A percentile compares a stretch with the other conserved stretches of the same genome.
These are phyloP conservation scores for Nerophis lumbriciformis DNA, from an alignment of 2,113 vertebrate genomes.

Conservation along the genomic window DNA sequence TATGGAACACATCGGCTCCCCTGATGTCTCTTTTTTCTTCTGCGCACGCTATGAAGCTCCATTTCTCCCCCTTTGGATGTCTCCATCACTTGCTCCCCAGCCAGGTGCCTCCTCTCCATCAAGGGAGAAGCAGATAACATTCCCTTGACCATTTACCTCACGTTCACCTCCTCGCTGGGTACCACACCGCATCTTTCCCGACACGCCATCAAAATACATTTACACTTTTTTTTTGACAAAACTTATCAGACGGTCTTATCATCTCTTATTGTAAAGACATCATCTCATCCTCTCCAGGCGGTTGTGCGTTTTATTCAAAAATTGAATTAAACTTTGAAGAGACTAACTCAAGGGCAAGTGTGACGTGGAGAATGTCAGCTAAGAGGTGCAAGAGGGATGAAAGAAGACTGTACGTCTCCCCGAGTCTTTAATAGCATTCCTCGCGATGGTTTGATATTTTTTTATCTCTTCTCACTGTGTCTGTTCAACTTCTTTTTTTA, in stretches of 20 bases:
- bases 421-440: slow-evolving; percentile 15
- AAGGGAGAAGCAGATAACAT: slow-evolving; percentile 49
- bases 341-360: slow-evolving; percentile 17
- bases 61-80: slow-evolving; percentile 40
- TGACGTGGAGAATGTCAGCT: slow-evolving; percentile 28
- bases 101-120: slow-evolving; percentile 60
- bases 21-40: slow-evolving; percentile 43
- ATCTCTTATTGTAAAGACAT: slow-evolving; percentile 18
- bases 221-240: slow-evolving; percentile 22
- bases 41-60: slow-evolving; percentile 39
- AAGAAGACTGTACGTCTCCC: slow-evolving; percentile 2
- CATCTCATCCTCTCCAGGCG: slow-evolving; percentile 5
- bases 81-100: slow-evolving; percentile 56
- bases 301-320: slow-evolving; percentile 8
- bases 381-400: slow-evolving; percentile 18
- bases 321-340: slow-evolving; percentile 27
- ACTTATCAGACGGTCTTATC: slow-evolving; percentile 27
- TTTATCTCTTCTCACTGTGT: slow-evolving; percentile 21
- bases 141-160: slow-evolving; percentile 46
- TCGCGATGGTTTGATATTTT: slow-evolving; percentile 27
- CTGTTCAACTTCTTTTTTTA: slow-evolving; percentile 3
- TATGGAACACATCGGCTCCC: slow-evolving; percentile 35
- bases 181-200: slow-evolving; percentile 20
- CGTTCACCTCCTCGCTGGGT: slow-evolving; percentile 56
- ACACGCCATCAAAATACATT: slow-evolving; percentile 26